Conservation (phyloP, 2,113 vertebrate species). For the Myotis yumanensis region DNA sequence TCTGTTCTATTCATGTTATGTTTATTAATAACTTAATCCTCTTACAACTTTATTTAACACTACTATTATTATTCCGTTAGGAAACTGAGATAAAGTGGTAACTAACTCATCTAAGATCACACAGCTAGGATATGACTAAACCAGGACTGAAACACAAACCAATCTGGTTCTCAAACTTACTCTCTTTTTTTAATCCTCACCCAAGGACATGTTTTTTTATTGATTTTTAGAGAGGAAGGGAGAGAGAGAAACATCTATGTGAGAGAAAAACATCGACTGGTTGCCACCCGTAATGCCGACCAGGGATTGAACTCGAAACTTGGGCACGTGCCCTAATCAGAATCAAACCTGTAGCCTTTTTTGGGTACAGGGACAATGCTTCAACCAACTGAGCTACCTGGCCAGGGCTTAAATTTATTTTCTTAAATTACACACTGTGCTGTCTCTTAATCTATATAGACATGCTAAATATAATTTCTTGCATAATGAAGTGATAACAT, state of each 20-base stretch:
- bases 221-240: not conserved
- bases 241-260: not conserved
- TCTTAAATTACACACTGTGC: not conserved
- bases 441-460: not conserved
- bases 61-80: not conserved
- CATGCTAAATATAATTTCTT: not conserved
- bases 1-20: not conserved
- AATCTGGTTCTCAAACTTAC: not conserved
- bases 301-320: too few species aligned
- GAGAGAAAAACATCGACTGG: not conserved
- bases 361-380: not conserved
- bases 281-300: not conserved
- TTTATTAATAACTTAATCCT: slow-evolving; percentile 16
- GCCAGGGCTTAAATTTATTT: not conserved
- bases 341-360: not conserved
- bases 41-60: not conserved
- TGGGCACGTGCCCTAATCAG: not conserved
- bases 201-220: not conserved
- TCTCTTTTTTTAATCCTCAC: too few species aligned
- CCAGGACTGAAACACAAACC: not conserved
- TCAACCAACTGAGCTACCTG: not conserved
- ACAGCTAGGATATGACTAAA: not conserved
- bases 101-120: not conserved
- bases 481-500: not conserved
- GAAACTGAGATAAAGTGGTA: not conserved